Evolutionary conservation across 1,140 invertebrate species (phyloP), one percentile per base, ranked within the genome.

Genomic region (Drosophila paulistorum): DNA sequence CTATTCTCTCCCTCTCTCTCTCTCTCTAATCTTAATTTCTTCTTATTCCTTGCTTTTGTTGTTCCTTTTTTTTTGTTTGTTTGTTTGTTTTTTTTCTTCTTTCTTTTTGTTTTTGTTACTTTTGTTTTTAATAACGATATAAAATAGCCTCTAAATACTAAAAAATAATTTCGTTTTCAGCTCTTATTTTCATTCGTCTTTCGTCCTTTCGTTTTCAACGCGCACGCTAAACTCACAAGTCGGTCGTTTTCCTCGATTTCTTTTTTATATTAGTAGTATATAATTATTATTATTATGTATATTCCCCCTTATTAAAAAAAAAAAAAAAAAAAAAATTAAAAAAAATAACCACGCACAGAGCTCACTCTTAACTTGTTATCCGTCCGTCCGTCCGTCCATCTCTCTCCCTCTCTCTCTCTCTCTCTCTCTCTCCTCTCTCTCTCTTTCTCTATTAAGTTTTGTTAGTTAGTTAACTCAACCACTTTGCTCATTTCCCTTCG

Each of bases 121-220:
- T 63, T 60, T 82, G 65, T 58, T 74, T 74, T 77, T 68, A 71
- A 90, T 90, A 90, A 90, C 85, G 85, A 90, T 90, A 90, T 90
- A 90, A 87, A 90, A 90, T 90, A 90, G 85, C 85, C 85, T 90
- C 85, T 90, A 90, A 90, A 90, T 81, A 90, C 79, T 90, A 90
- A 82, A 90, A 90, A 81, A 90, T 86, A 90, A 86, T 82, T 90
- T 90, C 82, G 72, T 74, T 81, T 79, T 77, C 72, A 65, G 65
- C 59, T 51, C 68, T 68, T 73, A 41, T 30, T 39, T 14, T 54
- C 61, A 58, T 33, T 57, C 65, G 20, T 65, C 68, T 48, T 66
- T 62, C 42, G 70, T 69, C 71, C 69, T 69, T 71, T 90, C 77
- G 77, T 86, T 89, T 89, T 81, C 74, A 87, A 89, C 85, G 84